phyloP scores from a whole-genome alignment of 2,113 vertebrate species.

The Anolis carolinensis region DNA sequence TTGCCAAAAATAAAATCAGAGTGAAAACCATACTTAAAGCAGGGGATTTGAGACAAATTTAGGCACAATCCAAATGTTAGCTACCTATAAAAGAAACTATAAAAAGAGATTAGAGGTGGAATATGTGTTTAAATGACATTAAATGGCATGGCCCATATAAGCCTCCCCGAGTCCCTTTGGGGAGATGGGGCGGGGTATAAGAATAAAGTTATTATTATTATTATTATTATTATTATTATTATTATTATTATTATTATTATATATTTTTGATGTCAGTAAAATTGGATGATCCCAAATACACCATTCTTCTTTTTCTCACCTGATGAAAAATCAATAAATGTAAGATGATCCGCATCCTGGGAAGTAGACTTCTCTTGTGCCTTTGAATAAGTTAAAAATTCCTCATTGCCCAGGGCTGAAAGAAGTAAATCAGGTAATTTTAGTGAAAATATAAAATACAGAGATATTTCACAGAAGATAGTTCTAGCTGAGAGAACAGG shows the following conservation, averaged over 20 bases:
- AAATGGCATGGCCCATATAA: too few species aligned
- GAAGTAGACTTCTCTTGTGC: conserved; percentile 31
- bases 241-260: too few species aligned
- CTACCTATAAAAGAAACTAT: too few species aligned
- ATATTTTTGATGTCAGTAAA: background rate
- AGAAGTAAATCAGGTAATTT: background rate
- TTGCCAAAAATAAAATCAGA: background rate
- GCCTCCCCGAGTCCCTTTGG: too few species aligned
- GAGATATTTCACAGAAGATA: background rate
- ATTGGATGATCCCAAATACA: background rate
- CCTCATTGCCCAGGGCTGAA: background rate
- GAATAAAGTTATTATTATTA: too few species aligned
- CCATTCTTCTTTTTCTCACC: background rate
- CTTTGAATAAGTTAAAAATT: background rate
- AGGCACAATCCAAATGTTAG: background rate
- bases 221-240: too few species aligned
- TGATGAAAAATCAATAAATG: background rate
- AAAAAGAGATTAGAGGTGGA: background rate
- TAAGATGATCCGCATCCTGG: background rate
- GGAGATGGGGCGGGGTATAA: too few species aligned
- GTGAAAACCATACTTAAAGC: background rate
- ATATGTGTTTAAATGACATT: background rate
- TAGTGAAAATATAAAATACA: background rate
- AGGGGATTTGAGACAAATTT: background rate
- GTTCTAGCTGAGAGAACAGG: background rate